Evolutionary conservation across 2,888 invertebrate species (phyloP).

Genomic region (Phengaris arion): DNA sequence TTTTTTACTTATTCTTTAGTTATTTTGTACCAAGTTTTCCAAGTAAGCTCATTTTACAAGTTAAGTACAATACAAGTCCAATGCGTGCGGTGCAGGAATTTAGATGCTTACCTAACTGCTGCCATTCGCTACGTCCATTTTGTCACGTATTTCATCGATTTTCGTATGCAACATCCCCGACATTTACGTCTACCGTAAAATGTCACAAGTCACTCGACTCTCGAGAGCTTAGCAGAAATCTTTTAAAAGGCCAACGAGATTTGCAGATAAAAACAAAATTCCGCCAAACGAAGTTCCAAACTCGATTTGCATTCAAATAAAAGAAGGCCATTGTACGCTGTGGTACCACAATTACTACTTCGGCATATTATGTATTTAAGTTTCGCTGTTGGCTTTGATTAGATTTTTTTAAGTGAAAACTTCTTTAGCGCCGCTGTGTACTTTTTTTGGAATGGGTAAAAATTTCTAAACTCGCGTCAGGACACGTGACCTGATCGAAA

Average conservation of each 20-base stretch:
- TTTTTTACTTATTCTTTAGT: too few species aligned
- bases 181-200: conserved; percentile 34
- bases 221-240: conserved; percentile 30
- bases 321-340: conserved; percentile 34
- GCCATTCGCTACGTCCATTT: background rate
- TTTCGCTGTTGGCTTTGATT: background rate
- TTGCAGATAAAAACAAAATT: conserved; percentile 36
- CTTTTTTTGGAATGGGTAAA: too few species aligned
- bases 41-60: too few species aligned
- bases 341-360: background rate
- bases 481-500: too few species aligned
- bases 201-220: conserved; percentile 25
- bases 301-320: conserved; percentile 41
- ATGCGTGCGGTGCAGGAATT: too few species aligned
- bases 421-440: too few species aligned
- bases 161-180: background rate
- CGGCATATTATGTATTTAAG: background rate
- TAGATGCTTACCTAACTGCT: background rate
- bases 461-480: too few species aligned
- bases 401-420: too few species aligned
- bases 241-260: conserved; percentile 32
- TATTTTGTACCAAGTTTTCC: too few species aligned
- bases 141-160: background rate
- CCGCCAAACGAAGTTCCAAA: conserved; percentile 38
- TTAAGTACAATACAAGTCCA: too few species aligned